Evolutionary conservation across 2,113 vertebrate genomes (phyloP), one percentile per base, ranked within the genome.

Genomic region (Hucho hucho): DNA sequence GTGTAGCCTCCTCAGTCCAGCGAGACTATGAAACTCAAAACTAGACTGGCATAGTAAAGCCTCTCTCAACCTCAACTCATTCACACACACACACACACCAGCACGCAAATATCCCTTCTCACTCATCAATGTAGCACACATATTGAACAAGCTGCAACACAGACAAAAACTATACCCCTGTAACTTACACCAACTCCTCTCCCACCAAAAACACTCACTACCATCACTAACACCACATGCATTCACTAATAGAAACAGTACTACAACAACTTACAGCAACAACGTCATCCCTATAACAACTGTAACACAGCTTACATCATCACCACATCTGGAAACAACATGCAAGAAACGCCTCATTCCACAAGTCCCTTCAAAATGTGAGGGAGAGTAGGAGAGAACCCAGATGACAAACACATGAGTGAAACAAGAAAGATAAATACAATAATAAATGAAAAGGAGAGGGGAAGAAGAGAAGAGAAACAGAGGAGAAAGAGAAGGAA

Each of bases 1-100:
- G 79, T 88, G 22, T 69, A 80, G 46, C 70, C 71, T 7, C 81
- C 89, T 69, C 75, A 84, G 77, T 87, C 82, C 89, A 82, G 83
- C 79, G 75, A 81, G 78, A 83, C 84, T 79, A 78, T 82, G 81
- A 92, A 92, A 85, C 84, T 67, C 87, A 91, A 92, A 92, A 87
- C 72, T 74, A 86, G 77, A 75, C 81, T 91, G 56, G 47, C 74
- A 77, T 90, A 83, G 86, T 90, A 93, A 87, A 89, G 61, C 66
- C 46, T 87, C 84, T 86, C 88, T 79, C 72, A 37, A 37, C 7
- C 37, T 37, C 88, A 90, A 87, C 88, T 90, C 64, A 56, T 47
- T 65, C 59, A 64, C 46, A 74, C 12, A 26, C 28, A 58, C 61
- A 77, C 75, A 72, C 32, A 37, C 32, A 37, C 7, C 37, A 37